Base-by-base conservation (phyloP, 2,797 vertebrate species). In the Enoplosus armatus region DNA sequence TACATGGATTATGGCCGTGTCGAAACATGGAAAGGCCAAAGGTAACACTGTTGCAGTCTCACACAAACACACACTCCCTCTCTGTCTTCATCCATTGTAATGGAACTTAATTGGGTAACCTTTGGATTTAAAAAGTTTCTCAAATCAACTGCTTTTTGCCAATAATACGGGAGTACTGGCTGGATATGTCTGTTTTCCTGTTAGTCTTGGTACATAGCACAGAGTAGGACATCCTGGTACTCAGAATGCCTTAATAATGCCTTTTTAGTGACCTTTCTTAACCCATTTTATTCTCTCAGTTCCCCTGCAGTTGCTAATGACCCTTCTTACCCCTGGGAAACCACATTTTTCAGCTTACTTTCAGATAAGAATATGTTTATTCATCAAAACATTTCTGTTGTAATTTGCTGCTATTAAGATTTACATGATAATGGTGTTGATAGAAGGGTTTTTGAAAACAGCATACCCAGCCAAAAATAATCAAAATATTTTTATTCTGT, bases 1-100 rank as follows among this genome's bases (percentile, higher is more conserved):
- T 95, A 94, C 83, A 59, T 95, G 93, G 94, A 96, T 73, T 96
- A 95, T 35, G 95, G 93, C 26, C 94, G 91, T 4, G 87, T 96
- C 9, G 41, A 90, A 69, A 93, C 93, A 8, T 96, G 95, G 95
- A 91, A 91, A 73, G 94, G 94, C 51, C 60, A 95, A 91, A 95
- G 94, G 96, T 96, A 93, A 77, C 12, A 0, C 35, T 33, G 43
- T 26, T 41, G 12, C 68, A 70, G 7, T 50, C 55, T 62, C 61
- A 69, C 10, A 29, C 60, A 71, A 48, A 58, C 62, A 64, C 81
- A 24, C 75, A 56, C 33, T n/a, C n/a, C 9, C 51, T 26, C 31
- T n/a, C 61, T 73, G 55, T 83, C 68, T 77, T 50, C 50, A 74
- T 58, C 26, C 61, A 70, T 16, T 39, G 26, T 77, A 74, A 77